Base-by-base conservation (phyloP, 2,113 vertebrate genomes). In the Zootoca vivipara region DNA sequence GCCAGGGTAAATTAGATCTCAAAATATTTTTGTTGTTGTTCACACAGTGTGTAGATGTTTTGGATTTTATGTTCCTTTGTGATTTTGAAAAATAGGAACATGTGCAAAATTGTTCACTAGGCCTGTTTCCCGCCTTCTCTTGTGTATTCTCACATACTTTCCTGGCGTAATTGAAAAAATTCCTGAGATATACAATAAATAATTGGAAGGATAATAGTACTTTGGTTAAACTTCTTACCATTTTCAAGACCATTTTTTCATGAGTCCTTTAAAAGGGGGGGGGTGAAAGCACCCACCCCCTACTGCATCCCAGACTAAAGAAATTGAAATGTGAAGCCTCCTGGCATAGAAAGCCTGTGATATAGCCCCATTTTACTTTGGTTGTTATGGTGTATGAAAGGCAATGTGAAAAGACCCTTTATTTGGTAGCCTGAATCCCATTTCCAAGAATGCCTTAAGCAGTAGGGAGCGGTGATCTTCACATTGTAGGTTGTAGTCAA, bases 181-280 rank as follows among this genome's bases (percentile, higher is more conserved):
- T 69, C 89, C 84, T 82, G 89, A 86, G 78, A 64, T 86, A 69
- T n/a, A 87, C 4, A 88, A 88, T 6, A 89, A 86, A 52, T 4
- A 87, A 46, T 22, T 0, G 4, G 90, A 78, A 42, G 85, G 87
- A 92, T 88, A 79, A 92, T 52, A 56, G 74, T 77, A 83, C 87
- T 88, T 88, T 88, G 81, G 87, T 88, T 88, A 65, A 88, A 78
- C 62, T 73, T 87, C 10, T 35, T 70, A 58, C 15, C 16, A 35
- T 83, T 88, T 75, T 69, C n/a, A 83, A 52, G 12, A 88, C 42
- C n/a, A 30, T 33, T 88, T 74, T 79, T 74, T 81, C 42, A 64
- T 9, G 18, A 82, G 22, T 64, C n/a, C 30, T 67, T 83, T 69
- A 18, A 88, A 77, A 75, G 28, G 33, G 1, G 3, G 9, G 16